These are phyloP conservation scores for Acyrthosiphon pisum DNA, from an alignment of 1,140 invertebrate species.

Conservation along the genomic window DNA sequence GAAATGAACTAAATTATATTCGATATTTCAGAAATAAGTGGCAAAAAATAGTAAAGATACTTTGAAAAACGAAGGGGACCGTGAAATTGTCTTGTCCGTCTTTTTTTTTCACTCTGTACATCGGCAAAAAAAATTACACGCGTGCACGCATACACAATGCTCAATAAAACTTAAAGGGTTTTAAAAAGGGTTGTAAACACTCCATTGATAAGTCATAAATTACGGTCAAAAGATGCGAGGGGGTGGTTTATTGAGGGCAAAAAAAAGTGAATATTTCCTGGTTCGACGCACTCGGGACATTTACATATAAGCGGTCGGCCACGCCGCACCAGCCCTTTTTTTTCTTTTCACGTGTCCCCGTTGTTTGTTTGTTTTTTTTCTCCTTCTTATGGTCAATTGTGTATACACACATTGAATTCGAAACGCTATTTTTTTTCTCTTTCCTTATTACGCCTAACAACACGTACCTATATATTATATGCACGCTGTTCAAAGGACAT, in stretches of 20 bases:
- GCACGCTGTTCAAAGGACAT: slow-evolving; percentile 33
- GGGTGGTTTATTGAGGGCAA: slow-evolving; percentile 33
- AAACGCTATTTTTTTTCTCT: slow-evolving; percentile 41
- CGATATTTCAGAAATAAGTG: slow-evolving; percentile 3
- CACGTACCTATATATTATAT: slow-evolving; percentile 10
- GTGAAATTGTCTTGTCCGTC: slow-evolving; percentile 39
- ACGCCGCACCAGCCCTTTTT: neutral
- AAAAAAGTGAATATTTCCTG: slow-evolving; percentile 55
- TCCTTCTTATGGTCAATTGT: slow-evolving; percentile 53
- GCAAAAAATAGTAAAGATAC: neutral
- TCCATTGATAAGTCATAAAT: slow-evolving; percentile 56
- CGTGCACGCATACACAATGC: slow-evolving; percentile 3
- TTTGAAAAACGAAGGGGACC: slow-evolving; percentile 45
- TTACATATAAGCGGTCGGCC: slow-evolving; percentile 17
- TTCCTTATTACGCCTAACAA: slow-evolving; percentile 15
- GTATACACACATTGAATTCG: slow-evolving; percentile 21
- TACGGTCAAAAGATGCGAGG: slow-evolving; percentile 15
- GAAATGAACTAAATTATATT: slow-evolving; percentile 26
- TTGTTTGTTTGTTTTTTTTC: slow-evolving; percentile 45
- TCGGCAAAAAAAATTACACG: neutral
- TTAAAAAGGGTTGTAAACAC: slow-evolving; percentile 55
- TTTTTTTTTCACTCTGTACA: neutral
- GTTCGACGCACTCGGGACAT: slow-evolving; percentile 54
- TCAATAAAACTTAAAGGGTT: slow-evolving; percentile 56
- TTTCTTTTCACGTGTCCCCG: slow-evolving; percentile 39